phyloP scores from a whole-genome alignment of 2,888 invertebrate genomes.

The Caradrina kadenii region DNA sequence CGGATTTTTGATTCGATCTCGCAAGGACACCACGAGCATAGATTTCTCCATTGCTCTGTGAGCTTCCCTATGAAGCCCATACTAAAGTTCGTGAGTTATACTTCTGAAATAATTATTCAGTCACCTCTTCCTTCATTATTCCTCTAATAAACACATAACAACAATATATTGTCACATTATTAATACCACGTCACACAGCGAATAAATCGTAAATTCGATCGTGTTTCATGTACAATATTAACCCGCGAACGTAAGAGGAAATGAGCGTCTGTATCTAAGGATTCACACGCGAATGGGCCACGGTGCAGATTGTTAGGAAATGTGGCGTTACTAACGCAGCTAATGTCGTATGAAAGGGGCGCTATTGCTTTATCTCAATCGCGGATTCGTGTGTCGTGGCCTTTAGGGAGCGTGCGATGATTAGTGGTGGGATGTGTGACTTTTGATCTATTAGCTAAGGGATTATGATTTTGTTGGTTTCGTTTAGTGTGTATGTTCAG shows the following conservation, averaged over 20 bases:
- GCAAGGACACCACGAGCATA: too few relatives aligned
- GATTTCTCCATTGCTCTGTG: too few relatives aligned
- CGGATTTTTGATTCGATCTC: too few relatives aligned
- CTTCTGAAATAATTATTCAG: background rate
- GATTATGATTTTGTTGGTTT: conserved; percentile 12
- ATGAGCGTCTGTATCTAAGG: conserved; percentile 90
- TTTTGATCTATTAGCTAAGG: conserved; percentile 57
- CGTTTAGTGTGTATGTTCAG: background rate
- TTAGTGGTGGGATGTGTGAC: conserved; percentile 70
- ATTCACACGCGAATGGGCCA: conserved; percentile 88
- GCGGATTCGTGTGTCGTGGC: conserved; percentile 78
- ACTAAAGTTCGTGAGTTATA: background rate
- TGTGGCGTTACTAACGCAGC: conserved; percentile 89
- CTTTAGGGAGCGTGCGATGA: conserved; percentile 69
- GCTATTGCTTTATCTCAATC: conserved; percentile 86
- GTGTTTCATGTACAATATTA: conserved; percentile 67
- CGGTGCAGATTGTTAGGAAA: conserved; percentile 89
- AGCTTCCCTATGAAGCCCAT: too few relatives aligned
- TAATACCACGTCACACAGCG: conserved; percentile 57
- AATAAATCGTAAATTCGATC: conserved; percentile 65
- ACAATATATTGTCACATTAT: conserved; percentile 51
- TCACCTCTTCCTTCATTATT: background rate
- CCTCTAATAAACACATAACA: conserved; percentile 34
- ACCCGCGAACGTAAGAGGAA: conserved; percentile 80
- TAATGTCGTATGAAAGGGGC: conserved; percentile 90